Evolutionary conservation across 2,113 vertebrate species (phyloP).

Genomic region (Tichodroma muraria): DNA sequence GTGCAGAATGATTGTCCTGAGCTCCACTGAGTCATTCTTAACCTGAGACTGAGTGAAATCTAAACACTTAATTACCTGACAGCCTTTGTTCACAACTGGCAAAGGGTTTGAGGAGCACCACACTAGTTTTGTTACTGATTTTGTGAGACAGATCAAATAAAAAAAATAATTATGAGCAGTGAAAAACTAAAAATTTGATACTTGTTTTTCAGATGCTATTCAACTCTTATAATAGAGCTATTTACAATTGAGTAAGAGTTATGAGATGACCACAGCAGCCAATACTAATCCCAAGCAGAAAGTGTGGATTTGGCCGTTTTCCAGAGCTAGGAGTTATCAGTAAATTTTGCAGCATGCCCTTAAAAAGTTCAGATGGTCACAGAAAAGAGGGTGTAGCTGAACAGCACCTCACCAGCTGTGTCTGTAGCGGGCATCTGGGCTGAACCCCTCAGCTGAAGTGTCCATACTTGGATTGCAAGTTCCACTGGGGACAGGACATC

Average conservation of each 20-base stretch:
- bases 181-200: neutral
- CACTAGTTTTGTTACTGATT: neutral
- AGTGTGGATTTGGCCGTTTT: neutral
- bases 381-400: neutral
- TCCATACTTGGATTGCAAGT: neutral
- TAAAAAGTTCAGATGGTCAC: neutral
- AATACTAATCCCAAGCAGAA: neutral
- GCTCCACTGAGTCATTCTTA: neutral
- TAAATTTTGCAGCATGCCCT: neutral
- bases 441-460: neutral
- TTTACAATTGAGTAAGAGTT: neutral
- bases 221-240: neutral
- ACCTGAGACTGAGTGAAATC: neutral
- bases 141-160: neutral
- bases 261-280: neutral
- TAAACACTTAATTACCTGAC: neutral
- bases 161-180: neutral
- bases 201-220: neutral
- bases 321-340: accelerated
- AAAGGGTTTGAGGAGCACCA: neutral
- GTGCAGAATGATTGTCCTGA: neutral
- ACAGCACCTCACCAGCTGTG: neutral
- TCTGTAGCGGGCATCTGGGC: neutral
- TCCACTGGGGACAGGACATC: neutral
- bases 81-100: neutral